These are phyloP conservation scores for Cryptus viduatorius DNA, from an alignment of 2,888 invertebrate genomes.

Conservation along the genomic window DNA sequence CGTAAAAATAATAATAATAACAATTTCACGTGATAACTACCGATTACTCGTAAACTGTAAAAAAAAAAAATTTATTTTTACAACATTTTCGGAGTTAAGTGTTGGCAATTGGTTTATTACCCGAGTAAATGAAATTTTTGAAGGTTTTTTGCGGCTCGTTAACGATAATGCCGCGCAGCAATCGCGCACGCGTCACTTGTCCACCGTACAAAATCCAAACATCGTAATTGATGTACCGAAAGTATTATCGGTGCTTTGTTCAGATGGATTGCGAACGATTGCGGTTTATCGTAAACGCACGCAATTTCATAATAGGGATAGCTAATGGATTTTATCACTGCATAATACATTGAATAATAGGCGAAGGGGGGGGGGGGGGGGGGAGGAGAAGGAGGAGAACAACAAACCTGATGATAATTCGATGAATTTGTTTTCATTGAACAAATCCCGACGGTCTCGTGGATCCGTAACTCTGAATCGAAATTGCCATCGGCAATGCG, in stretches of 20 bases:
- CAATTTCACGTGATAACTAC: neutral
- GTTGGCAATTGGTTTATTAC: neutral
- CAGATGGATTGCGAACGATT: neutral
- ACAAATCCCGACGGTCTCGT: constrained; percentile 5
- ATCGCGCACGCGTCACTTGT: neutral
- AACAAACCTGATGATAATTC: constrained; percentile 22
- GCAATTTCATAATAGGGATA: neutral
- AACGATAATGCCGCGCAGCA: neutral
- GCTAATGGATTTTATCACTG: constrained; percentile 7
- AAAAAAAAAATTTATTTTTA: neutral
- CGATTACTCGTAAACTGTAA: neutral
- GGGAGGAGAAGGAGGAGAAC: too few species aligned
- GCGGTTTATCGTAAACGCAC: neutral
- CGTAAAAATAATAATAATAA: too few species aligned
- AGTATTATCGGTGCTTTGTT: neutral
- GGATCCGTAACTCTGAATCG: constrained; percentile 1
- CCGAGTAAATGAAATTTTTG: neutral
- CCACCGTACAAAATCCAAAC: neutral
- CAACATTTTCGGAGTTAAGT: neutral
- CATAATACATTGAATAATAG: constrained; percentile 9
- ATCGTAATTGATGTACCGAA: neutral
- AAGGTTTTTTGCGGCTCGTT: neutral
- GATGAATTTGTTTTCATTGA: constrained; percentile 6
- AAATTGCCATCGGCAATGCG: neutral
- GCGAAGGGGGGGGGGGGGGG: neutral